phyloP scores from a whole-genome alignment of 2,113 vertebrate species.

The Brachyhypopomus gauderio region DNA sequence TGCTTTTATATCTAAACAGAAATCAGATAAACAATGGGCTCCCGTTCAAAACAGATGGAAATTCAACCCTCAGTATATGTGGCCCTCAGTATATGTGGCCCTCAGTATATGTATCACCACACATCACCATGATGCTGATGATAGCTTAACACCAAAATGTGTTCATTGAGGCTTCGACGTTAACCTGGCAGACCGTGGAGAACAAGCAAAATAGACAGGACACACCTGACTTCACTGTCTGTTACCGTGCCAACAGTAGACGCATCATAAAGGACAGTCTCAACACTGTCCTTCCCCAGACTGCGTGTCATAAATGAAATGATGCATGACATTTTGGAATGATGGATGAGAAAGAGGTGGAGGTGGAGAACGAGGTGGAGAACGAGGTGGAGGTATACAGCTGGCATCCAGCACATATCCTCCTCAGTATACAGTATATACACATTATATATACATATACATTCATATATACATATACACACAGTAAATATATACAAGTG shows the following conservation, averaged over 20 bases:
- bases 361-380: not conserved
- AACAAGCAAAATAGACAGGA: not conserved
- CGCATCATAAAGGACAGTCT: not conserved
- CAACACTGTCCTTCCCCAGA: not conserved
- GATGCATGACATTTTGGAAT: not conserved
- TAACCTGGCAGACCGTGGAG: not conserved
- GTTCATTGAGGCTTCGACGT: not conserved
- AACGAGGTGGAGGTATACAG: not conserved
- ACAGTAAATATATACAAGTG: too few species aligned
- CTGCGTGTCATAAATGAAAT: not conserved
- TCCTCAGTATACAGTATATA: not conserved
- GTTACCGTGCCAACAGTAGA: not conserved
- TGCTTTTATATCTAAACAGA: slow-evolving; percentile 15
- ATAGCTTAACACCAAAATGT: not conserved
- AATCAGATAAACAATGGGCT: slow-evolving; percentile 28
- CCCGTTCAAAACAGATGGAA: slow-evolving; percentile 12
- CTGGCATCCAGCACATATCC: not conserved
- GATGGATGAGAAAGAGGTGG: not conserved
- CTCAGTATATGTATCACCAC: not conserved
- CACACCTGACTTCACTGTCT: not conserved
- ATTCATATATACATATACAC: too few species aligned
- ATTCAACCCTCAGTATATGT: not conserved
- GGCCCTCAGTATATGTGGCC: not conserved
- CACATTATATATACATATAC: not conserved
- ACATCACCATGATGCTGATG: not conserved